Percentiles rank a stretch among this genome's conserved stretches.
phyloP scores from a whole-genome alignment of 1,140 invertebrate species.

The Eriosoma lanigerum region DNA sequence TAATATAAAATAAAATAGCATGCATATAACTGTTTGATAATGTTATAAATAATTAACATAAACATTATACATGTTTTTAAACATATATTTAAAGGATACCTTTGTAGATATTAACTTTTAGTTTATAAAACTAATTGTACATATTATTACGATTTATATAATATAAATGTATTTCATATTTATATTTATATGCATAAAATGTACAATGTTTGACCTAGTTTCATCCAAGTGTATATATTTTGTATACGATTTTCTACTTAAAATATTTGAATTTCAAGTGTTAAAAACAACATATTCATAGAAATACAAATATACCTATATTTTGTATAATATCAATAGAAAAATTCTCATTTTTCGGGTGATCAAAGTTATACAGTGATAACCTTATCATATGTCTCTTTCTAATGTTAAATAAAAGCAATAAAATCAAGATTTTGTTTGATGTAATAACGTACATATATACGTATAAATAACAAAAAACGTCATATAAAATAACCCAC shows the following conservation, averaged over 20 bases:
- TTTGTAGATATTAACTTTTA: too few relatives aligned
- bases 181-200: constrained; percentile 12
- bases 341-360: neutral
- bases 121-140: too few relatives aligned
- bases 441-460: neutral
- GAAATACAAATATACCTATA: neutral
- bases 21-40: too few relatives aligned
- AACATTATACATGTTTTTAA: too few relatives aligned
- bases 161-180: constrained; percentile 1
- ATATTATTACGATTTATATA: neutral
- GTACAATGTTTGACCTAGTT: constrained; percentile 32
- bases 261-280: neutral
- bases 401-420: neutral
- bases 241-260: neutral
- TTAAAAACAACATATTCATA: neutral
- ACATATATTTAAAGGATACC: too few relatives aligned
- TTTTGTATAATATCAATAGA: neutral
- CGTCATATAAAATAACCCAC: neutral
- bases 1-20: too few relatives aligned
- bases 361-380: too few relatives aligned
- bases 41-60: too few relatives aligned
- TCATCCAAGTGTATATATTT: neutral
- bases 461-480: neutral
- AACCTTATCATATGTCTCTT: too few relatives aligned
- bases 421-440: neutral